Conservation (phyloP, 2,797 vertebrate species). For the Rhinella marina region DNA sequence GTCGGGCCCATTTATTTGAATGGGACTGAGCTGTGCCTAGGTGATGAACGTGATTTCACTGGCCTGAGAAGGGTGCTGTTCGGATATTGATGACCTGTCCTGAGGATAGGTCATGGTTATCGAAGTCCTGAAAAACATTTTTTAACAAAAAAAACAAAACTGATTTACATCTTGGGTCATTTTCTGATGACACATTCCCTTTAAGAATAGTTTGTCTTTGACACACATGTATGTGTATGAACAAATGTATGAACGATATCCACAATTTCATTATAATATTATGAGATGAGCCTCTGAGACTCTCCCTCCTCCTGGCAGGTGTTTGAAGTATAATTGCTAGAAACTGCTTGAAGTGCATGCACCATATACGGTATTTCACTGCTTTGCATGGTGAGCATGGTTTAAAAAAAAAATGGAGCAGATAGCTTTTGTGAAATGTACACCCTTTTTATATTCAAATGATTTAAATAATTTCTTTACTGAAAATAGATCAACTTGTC, state of each 20-base stretch:
- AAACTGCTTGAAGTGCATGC: slow-evolving; percentile 55
- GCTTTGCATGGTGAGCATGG: slow-evolving; percentile 44
- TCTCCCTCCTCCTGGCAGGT: slow-evolving; percentile 54
- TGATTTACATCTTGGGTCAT: too few species aligned
- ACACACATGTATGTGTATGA: neutral
- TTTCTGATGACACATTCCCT: too few species aligned
- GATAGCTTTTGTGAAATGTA: neutral
- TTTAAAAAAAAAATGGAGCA: neutral
- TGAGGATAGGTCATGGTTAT: too few species aligned
- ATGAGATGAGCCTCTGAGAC: slow-evolving; percentile 12
- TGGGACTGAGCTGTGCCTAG: too few species aligned
- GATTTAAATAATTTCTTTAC: neutral
- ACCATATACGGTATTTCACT: neutral
- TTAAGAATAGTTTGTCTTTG: too few species aligned
- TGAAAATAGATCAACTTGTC: neutral
- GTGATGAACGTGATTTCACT: too few species aligned
- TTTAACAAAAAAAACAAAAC: too few species aligned
- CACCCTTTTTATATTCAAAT: neutral
- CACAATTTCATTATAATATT: neutral
- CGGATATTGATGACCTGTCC: too few species aligned
- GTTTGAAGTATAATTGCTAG: slow-evolving; percentile 48
- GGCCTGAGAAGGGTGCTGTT: too few species aligned
- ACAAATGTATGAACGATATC: too few species aligned
- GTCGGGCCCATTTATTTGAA: too few species aligned
- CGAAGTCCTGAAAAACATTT: too few species aligned